Base-by-base conservation (phyloP, 2,888 invertebrate species). In the Conomelus anceps region DNA sequence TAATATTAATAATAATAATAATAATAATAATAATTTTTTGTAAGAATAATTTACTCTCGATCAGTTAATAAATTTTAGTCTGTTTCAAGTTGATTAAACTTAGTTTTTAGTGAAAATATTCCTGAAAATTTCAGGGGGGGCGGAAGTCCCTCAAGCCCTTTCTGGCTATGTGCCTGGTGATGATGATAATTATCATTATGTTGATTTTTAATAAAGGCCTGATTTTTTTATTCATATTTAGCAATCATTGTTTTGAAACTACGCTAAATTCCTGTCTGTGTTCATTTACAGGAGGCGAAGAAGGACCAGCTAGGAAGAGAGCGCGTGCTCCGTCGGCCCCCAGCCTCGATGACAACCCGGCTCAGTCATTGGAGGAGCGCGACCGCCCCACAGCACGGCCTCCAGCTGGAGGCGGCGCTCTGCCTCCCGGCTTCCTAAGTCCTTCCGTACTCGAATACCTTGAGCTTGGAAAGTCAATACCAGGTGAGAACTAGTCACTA, bases 381-480 rank as follows among this genome's bases (percentile, higher is more conserved):
- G 93, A 93, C 94, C 95, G 90, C 94, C 94, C 93, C 92, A 93
- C 94, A 89, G 93, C 94, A 34, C 88, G 89, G 86, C 90, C 89
- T n/a, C 94, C 93, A 22, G 94, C 94, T 22, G 63, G n/a, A n/a
- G 63, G 63, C 13, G 63, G 63, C 7, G 63, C 63, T 13, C 96
- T 96, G 90, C 97, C 97, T 6, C 95, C 96, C 0, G 96, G 96
- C 91, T 97, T 97, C 93, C 94, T 97, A 91, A 97, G 97, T 93
- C 97, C 97, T 85, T 97, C 97, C 0, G 97, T 97, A 85, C 95
- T 97, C 91, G 97, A 97, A 93, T 97, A 97, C 93, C 94, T 97
- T 91, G 97, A 97, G 94, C 95, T 97, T 91, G 97, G 97, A 92
- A 97, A 97, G 95, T 97, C 97, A 91, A 97, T 97, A 94, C 97